Evolutionary conservation across 2,888 invertebrate genomes (phyloP), one percentile per base, ranked within the genome.

Genomic region (Lordiphosa fenestrarum): DNA sequence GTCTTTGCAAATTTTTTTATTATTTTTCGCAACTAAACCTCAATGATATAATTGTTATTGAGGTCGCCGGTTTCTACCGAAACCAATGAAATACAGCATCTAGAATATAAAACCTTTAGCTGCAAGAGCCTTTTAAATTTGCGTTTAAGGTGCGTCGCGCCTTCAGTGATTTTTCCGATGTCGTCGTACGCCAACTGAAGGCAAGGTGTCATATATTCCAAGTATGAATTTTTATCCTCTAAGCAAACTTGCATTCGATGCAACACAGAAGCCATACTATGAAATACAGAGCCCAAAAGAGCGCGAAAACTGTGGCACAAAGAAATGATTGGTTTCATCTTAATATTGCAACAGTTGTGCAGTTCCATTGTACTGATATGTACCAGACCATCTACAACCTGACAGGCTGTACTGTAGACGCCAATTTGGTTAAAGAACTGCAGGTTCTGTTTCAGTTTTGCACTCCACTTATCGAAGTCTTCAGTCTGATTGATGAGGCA

Each of bases 321-420:
- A 7, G 84, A 77, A 44, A 68, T 53, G 7, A 77, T 73, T 7
- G 87, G 86, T 37, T 75, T 86, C 40, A 87, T 77, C 0, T 74
- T 81, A 12, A 87, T 78, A 59, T 84, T 85, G 51, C 87, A 87
- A 25, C 87, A 87, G 6, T 65, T 69, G 4, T 76, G 72, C 10
- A 87, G 54, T 42, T 86, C 73, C 4, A 64, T 53, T 1, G 75
- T 64, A 25, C 77, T 80, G 3, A 71, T 61, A 6, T 66, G 58
- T 23, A 87, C 74, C 13, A 87, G 76, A 0, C 66, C 65, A 37
- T 87, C 86, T 37, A 87, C 62, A 0, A 73, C 69, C 30, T 72
- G 69, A 51, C 87, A 87, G 4, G 69, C 54, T 3, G 68, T 64
- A 42, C 55, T 73, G 53, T 80, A 80, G 10, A 75, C 30, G 12